Percentiles rank a stretch among this genome's conserved stretches.
These are phyloP conservation scores for Sebastes vulpes DNA, from an alignment of 2,797 vertebrate species.

Conservation along the genomic window DNA sequence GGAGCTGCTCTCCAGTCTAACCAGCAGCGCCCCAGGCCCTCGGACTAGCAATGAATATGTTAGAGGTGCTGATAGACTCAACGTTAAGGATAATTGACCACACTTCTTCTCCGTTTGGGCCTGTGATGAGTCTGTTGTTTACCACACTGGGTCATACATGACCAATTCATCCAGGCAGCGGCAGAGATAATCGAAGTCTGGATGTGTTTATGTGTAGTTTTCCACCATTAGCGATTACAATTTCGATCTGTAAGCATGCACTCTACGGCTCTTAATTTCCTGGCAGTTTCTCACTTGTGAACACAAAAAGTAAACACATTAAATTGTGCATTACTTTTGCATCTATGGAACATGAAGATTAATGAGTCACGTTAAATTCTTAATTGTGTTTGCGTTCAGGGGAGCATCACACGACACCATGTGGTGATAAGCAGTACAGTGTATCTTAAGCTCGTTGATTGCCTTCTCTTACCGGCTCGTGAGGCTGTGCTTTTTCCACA, in stretches of 20 bases:
- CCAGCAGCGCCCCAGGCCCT: constrained; percentile 59
- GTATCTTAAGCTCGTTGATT: constrained; percentile 43
- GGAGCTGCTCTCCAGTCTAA: constrained; percentile 55
- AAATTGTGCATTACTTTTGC: constrained; percentile 18
- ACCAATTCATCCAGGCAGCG: constrained; percentile 26
- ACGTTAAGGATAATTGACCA: constrained; percentile 50
- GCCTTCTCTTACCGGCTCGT: constrained; percentile 31
- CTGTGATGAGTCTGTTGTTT: constrained; percentile 49
- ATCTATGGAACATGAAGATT: constrained; percentile 24
- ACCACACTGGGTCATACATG: constrained; percentile 35
- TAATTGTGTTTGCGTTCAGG: constrained; percentile 38
- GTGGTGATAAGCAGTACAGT: constrained; percentile 28
- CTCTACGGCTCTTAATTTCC: neutral
- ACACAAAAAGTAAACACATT: neutral
- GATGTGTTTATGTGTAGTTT: constrained; percentile 56
- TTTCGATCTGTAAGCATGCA: constrained; percentile 30
- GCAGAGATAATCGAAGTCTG: constrained; percentile 37
- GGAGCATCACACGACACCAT: constrained; percentile 26
- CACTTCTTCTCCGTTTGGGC: constrained; percentile 31
- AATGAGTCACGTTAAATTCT: constrained; percentile 11
- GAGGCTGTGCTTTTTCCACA: constrained; percentile 40
- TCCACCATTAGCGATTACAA: constrained; percentile 24
- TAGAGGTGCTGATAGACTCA: constrained; percentile 63
- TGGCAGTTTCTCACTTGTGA: constrained; percentile 2
- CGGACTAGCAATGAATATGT: constrained; percentile 61